Base-by-base conservation (phyloP, 2,888 invertebrate species). In the Cataglyphis altisquamis region DNA sequence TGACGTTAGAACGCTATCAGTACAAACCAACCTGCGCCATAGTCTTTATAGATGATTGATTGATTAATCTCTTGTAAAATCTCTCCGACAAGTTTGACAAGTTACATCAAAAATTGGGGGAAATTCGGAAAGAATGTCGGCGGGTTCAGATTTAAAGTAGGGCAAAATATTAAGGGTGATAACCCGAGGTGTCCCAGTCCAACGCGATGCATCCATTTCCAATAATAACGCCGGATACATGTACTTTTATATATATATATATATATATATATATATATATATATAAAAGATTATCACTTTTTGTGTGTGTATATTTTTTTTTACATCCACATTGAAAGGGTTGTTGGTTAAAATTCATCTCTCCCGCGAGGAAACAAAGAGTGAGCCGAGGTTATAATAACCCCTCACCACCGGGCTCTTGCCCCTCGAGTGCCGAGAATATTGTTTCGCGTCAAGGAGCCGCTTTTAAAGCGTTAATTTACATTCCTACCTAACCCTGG, bases 391-490 rank as follows among this genome's bases (percentile, higher is more conserved):
- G 85, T 77, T 84, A 82, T 81, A 84, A 83, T 84, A 87, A 87
- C 82, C 75, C 84, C 87, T 84, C 83, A 67, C 74, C 80, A 21
- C 84, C 81, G 64, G 81, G 81, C 84, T 0, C 74, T 84, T 77
- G 82, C 82, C 75, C 84, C 21, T 32, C 64, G 48, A 29, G 64
- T 63, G 29, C 39, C 57, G 81, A 74, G 89, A 86, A 89, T 86
- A 89, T 89, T 89, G 90, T 84, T 89, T 80, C 84, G 82, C 84
- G 78, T 82, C 88, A 83, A 88, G 78, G 72, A 85, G 72, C 77
- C 82, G 39, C 72, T 78, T 72, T 74, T 81, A 82, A 81, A 68
- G 78, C 84, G 78, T 88, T 86, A 89, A 90, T 89, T 88, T 88
- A 85, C 82, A 84, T 85, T 84, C 64, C 66, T 52, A 66, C 66